Evolutionary conservation across 2,113 vertebrate genomes (phyloP).

Genomic region (Spheniscus mendiculus): DNA sequence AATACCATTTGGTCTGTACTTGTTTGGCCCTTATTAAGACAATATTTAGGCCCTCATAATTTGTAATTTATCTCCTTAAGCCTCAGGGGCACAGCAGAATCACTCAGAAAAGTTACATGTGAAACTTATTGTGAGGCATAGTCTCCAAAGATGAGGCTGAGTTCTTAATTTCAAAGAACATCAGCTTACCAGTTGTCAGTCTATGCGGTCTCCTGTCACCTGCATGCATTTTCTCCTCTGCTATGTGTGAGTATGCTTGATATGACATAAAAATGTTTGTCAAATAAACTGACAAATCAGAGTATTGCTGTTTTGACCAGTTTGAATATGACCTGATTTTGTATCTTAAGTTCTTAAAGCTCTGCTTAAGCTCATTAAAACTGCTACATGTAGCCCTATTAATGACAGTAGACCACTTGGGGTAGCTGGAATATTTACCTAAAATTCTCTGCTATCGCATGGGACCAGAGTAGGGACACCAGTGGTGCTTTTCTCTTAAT

Average conservation of each 20-base stretch:
- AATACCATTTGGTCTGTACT: neutral
- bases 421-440: neutral
- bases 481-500: neutral
- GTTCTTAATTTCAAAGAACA: neutral
- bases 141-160: neutral
- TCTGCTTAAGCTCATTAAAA: neutral
- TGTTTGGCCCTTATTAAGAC: neutral
- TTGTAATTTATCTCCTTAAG: neutral
- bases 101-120: neutral
- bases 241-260: neutral
- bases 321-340: neutral
- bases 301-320: neutral
- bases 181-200: neutral
- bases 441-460: neutral
- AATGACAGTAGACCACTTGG: neutral
- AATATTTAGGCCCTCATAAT: neutral
- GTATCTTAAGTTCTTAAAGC: neutral
- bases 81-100: neutral
- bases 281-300: neutral
- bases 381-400: neutral
- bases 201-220: neutral
- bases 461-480: neutral
- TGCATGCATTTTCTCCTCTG: neutral
- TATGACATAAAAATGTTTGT: neutral
- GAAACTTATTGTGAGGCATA: neutral